These are phyloP conservation scores for Dascillus cervinus DNA, from an alignment of 2,888 invertebrate species.

Conservation along the genomic window DNA sequence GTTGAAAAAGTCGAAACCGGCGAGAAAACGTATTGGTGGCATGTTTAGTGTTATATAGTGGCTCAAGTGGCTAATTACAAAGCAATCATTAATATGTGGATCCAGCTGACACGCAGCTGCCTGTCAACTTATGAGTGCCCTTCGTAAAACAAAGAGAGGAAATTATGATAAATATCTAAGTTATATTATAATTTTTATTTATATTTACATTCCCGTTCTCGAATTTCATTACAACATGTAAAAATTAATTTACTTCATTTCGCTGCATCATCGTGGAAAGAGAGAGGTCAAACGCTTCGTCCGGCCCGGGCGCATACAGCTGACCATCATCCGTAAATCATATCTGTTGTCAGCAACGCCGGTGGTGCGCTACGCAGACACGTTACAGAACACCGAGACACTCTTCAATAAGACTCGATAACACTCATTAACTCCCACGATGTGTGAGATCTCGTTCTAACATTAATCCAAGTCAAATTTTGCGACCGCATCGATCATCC, in stretches of 20 bases:
- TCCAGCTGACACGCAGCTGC: slow-evolving; percentile 43
- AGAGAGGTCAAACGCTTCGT: slow-evolving; percentile 16
- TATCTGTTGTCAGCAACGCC: slow-evolving; percentile 17
- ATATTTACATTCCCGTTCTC: slow-evolving; percentile 36
- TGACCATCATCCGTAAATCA: slow-evolving; percentile 22
- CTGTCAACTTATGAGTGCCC: slow-evolving; percentile 38
- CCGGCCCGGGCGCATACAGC: slow-evolving; percentile 16
- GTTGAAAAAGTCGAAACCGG: no score
- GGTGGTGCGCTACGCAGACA: slow-evolving; percentile 14
- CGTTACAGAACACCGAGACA: slow-evolving; percentile 17
- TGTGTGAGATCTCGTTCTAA: no score
- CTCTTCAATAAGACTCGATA: slow-evolving; percentile 7
- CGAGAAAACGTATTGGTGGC: slow-evolving; percentile 19
- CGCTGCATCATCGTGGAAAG: slow-evolving; percentile 17
- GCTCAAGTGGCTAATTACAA: slow-evolving; percentile 42
- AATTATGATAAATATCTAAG: slow-evolving; percentile 43
- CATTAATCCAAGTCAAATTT: no score
- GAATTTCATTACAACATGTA: slow-evolving; percentile 31
- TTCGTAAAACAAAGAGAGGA: slow-evolving; percentile 41
- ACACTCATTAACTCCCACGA: no score
- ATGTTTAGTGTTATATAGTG: slow-evolving; percentile 34
- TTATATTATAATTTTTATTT: slow-evolving; percentile 39
- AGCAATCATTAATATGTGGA: slow-evolving; percentile 40
- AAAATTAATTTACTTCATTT: slow-evolving; percentile 23
- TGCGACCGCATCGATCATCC: no score